phyloP scores from a whole-genome alignment of 2,797 vertebrate species.

The Tokudaia muenninki region DNA sequence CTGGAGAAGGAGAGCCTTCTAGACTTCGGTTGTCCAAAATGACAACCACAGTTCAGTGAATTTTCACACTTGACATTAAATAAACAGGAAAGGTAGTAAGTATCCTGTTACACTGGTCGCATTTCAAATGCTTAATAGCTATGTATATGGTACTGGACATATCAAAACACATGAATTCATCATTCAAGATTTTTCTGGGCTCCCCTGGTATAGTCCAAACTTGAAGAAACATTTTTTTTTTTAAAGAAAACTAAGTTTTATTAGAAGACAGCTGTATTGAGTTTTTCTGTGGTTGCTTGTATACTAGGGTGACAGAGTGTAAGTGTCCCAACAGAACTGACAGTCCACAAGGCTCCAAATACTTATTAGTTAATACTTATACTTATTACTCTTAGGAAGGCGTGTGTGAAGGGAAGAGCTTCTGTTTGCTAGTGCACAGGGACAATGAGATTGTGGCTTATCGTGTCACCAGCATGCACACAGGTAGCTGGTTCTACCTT shows the following conservation, averaged over 20 bases:
- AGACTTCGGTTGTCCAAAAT: not conserved
- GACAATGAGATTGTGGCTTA: not conserved
- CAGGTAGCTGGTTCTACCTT: not conserved
- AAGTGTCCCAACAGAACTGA: not conserved
- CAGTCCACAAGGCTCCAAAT: not conserved
- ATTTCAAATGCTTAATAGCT: not conserved
- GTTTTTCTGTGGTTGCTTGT: not conserved
- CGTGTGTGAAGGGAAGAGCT: not conserved
- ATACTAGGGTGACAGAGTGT: not conserved
- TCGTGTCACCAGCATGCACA: not conserved
- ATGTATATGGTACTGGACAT: not conserved
- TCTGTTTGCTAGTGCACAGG: not conserved
- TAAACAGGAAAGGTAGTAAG: not conserved
- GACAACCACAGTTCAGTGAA: not conserved
- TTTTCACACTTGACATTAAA: not conserved
- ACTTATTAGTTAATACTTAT: not conserved
- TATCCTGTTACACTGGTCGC: not conserved
- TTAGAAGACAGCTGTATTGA: not conserved
- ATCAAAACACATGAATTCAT: not conserved
- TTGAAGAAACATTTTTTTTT: not conserved
- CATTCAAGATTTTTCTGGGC: not conserved
- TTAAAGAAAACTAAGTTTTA: slow-evolving; percentile 11
- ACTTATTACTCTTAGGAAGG: not conserved
- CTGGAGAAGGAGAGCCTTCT: not conserved
- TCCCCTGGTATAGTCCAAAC: not conserved